Evolutionary conservation across 2,113 vertebrate species (phyloP).

Genomic region (Zapus hudsonius): DNA sequence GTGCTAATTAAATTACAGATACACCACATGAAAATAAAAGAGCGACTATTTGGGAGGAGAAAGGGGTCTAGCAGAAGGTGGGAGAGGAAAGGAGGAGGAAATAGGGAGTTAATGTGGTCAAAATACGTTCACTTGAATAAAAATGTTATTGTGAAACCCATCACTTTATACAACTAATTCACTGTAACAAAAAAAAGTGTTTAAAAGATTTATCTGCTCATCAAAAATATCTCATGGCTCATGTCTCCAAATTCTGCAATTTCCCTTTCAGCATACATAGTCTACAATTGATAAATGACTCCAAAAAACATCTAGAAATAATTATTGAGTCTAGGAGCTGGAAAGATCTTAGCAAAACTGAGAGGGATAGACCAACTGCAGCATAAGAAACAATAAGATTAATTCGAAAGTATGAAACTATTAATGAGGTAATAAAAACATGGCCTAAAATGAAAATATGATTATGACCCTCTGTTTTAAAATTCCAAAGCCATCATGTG

Average conservation of each 20-base stretch:
- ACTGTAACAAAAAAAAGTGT: background rate
- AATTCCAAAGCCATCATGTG: background rate
- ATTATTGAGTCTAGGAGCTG: background rate
- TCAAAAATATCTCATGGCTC: background rate
- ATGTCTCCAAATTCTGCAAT: conserved; percentile 7
- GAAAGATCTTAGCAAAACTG: background rate
- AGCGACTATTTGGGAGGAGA: background rate
- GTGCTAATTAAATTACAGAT: background rate
- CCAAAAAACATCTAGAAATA: background rate
- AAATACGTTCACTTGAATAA: background rate
- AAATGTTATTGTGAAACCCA: background rate
- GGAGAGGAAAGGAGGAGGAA: background rate
- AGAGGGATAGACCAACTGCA: background rate
- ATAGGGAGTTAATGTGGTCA: background rate
- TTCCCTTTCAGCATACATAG: background rate
- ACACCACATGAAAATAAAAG: background rate
- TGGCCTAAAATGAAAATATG: conserved; percentile 12
- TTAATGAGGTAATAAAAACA: background rate
- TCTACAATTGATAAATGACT: background rate
- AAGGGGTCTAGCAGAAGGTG: background rate
- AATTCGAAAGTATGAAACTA: background rate
- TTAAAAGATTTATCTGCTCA: background rate
- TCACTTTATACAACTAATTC: background rate
- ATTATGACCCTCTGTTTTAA: background rate
- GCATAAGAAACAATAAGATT: background rate